Percentiles rank a stretch among this genome's conserved stretches.
Conservation (phyloP, 2,113 vertebrate genomes). For the Mesocricetus auratus region DNA sequence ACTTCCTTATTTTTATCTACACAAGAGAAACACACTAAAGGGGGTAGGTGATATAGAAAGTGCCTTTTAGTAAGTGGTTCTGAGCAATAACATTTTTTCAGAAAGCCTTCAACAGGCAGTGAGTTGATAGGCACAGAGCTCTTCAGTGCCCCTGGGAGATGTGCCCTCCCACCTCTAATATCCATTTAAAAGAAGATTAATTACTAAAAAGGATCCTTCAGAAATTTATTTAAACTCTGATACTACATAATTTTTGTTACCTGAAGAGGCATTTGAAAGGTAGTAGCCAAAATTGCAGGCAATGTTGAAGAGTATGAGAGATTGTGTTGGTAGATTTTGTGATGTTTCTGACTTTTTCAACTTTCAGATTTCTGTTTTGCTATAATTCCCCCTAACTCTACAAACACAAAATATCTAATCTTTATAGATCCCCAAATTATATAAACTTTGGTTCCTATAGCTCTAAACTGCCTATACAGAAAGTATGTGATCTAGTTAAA, state of each 20-base stretch:
- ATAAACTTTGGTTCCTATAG: not conserved
- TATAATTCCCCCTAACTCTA: conserved; percentile 7
- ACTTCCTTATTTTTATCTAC: not conserved
- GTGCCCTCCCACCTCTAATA: not conserved
- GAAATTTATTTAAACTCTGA: not conserved
- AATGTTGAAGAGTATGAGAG: not conserved
- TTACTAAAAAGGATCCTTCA: not conserved
- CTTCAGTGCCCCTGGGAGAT: not conserved
- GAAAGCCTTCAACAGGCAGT: not conserved
- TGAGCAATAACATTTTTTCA: not conserved
- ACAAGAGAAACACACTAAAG: not conserved
- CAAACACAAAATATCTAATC: conserved; percentile 27
- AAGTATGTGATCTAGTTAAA: not conserved
- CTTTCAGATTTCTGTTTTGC: conserved; percentile 38
- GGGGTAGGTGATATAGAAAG: not conserved
- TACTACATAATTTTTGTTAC: conserved; percentile 30
- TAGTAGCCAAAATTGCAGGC: not conserved
- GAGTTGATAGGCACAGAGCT: not conserved
- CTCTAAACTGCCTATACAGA: not conserved
- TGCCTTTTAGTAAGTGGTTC: not conserved
- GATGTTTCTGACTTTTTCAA: not conserved
- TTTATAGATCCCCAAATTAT: not conserved
- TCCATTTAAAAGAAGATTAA: conserved; percentile 42
- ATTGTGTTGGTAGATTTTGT: conserved; percentile 41
- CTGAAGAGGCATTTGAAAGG: not conserved